Base-by-base conservation (phyloP, 2,797 vertebrate genomes). In the Cichlasoma orientale region DNA sequence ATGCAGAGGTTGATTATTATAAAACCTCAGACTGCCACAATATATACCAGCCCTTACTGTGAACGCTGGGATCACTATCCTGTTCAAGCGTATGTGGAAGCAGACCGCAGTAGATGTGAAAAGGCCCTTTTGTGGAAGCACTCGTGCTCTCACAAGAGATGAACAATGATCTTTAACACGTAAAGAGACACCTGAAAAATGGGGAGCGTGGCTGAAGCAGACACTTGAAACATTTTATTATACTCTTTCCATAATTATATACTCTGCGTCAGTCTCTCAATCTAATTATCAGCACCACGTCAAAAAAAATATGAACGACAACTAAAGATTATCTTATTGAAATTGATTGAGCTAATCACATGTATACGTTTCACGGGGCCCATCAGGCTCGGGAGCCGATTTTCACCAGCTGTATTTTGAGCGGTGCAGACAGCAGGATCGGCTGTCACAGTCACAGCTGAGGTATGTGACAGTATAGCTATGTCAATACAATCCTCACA, bases 401-500 rank as follows among this genome's bases (percentile, higher is more conserved):
- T 68, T 52, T 50, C 25, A 52, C 0, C 25, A 14, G 63, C 4
- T n/a, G 50, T 29, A 68, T 50, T 68, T 50, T 29, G 25, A 68
- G 44, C 4, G 18, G 12, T 31, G 63, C 44, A 68, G 63, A 68
- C 38, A 68, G 47, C 56, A 11, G 47, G 75, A n/a, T 77, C 77
- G 31, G 63, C 63, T 27, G 59, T 57, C 74, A 41, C 54, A 75
- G 69, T 74, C 78, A 77, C 74, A 85, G 82, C 73, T 75, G 82
- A 88, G 74, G 78, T 85, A 82, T 76, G 77, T 57, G 78, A 36
- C 44, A 41, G 63, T 70, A 78, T 74, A 58, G 72, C 33, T 84
- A 63, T 86, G 86, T 83, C 66, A 36, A 68, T 85, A 71, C 57
- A 75, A 79, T 72, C 75, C 36, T 1, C 69, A 73, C 88, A 86